A percentile compares a stretch with the other conserved stretches of the same genome.
Conservation (phyloP, 2,888 invertebrate species). For the Drosophila borealis region DNA sequence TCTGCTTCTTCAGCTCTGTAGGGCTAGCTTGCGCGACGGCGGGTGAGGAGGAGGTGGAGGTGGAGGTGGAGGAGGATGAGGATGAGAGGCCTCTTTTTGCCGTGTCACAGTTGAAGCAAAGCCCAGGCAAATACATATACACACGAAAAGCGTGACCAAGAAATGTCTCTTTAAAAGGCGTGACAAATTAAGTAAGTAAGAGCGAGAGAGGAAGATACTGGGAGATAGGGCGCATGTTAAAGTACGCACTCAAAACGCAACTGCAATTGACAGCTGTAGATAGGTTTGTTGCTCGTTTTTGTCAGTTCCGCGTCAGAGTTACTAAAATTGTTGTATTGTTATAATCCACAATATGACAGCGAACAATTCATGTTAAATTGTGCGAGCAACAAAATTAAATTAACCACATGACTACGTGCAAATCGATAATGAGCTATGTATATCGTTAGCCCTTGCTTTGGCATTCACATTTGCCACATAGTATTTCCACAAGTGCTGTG, state of each 20-base stretch:
- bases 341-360: constrained; percentile 49
- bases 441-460: background rate
- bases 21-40: background rate
- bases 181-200: background rate
- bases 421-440: constrained; percentile 43
- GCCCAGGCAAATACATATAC: constrained; percentile 19
- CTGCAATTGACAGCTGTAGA: constrained; percentile 53
- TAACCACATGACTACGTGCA: constrained; percentile 49
- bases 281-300: background rate
- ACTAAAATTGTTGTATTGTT: constrained; percentile 35
- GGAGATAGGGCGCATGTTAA: background rate
- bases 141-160: constrained; percentile 6
- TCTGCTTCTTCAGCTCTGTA: constrained; percentile 5
- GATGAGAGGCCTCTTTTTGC: constrained; percentile 16
- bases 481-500: too few relatives aligned
- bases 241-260: constrained; percentile 15
- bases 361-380: constrained; percentile 53
- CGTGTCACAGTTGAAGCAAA: constrained; percentile 47
- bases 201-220: background rate
- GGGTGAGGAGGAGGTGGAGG: background rate
- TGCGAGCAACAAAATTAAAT: constrained; percentile 47
- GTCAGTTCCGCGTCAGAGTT: constrained; percentile 4
- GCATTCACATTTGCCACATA: background rate
- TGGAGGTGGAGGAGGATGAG: background rate
- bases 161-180: constrained; percentile 8